A percentile compares a stretch with the other conserved stretches of the same genome.
Conservation (phyloP, 30 jellyfish, hydroid and myxozoan species). For the Aurelia sp. region DNA sequence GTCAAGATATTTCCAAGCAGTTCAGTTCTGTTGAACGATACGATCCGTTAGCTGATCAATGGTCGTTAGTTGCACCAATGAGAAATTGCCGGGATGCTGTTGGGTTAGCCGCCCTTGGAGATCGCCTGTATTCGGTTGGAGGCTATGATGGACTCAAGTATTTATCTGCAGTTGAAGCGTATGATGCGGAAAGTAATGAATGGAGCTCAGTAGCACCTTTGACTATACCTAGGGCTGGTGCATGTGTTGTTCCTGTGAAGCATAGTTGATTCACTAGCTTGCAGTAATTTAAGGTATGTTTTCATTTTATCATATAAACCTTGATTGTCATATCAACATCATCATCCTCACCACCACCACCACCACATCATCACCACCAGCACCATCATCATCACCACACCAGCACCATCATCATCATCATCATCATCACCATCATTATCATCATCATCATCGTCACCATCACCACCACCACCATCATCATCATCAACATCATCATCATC, state of each 20-base stretch:
- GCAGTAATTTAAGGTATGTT: too few species aligned
- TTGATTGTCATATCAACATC: too few species aligned
- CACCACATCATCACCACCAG: too few species aligned
- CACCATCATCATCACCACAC: too few species aligned
- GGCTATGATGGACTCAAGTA: slow-evolving; percentile 95
- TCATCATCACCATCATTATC: too few species aligned
- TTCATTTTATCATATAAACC: too few species aligned
- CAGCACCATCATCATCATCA: too few species aligned
- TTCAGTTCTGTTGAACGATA: slow-evolving; percentile 91
- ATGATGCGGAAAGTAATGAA: slow-evolving; percentile 89
- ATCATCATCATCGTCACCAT: too few species aligned
- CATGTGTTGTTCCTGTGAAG: slow-evolving; percentile 93
- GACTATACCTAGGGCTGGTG: slow-evolving; percentile 93
- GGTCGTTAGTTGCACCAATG: slow-evolving; percentile 95
- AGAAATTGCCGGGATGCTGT: slow-evolving; percentile 96
- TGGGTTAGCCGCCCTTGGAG: slow-evolving; percentile 96
- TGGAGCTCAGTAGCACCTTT: slow-evolving; percentile 92
- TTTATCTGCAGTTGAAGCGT: slow-evolving; percentile 95
- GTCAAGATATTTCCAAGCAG: slow-evolving; percentile 87
- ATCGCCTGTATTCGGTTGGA: slow-evolving; percentile 90
- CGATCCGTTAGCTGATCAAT: slow-evolving; percentile 90
- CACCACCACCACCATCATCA: too few species aligned
- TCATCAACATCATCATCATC: too few species aligned
- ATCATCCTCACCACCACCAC: too few species aligned
- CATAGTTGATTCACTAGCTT: slow-evolving; percentile 1